Evolutionary conservation across 2,113 vertebrate genomes (phyloP), one percentile per base, ranked within the genome.

Genomic region (Centropus bengalensis): DNA sequence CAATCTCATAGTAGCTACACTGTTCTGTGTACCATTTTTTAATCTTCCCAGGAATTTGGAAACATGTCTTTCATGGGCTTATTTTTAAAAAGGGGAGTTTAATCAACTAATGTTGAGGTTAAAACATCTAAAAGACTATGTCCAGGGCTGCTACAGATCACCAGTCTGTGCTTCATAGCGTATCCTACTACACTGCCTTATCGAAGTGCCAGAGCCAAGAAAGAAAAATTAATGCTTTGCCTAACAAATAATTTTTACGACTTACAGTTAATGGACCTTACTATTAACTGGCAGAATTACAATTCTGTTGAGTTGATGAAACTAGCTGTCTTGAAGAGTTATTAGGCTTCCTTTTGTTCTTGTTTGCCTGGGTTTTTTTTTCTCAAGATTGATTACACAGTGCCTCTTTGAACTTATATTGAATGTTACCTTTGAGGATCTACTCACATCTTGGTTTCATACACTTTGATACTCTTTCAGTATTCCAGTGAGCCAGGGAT

Each of bases 211-310:
- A 81, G 55, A 84, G 64, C 33, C 64, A 73, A 52, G n/a, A 71
- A 40, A 80, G 47, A 86, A 86, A 93, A 84, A 60, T 0, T 6
- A 79, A 58, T 7, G 10, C 32, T 88, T 83, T 93, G 73, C 88
- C 83, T 80, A 69, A 68, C 56, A 88, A 93, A 90, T 27, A 59
- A 36, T 33, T 96, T 68, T 73, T 90, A 77, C 47, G 64, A 59
- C 76, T 88, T 92, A 78, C 38, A 92, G 80, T 90, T 90, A 92
- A 91, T 81, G 80, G 82, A 23, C 68, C 73, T 81, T 74, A 63
- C 76, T 90, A 92, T 90, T 93, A 93, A 93, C 45, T 81, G 64
- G 82, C 69, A 95, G 77, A 93, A 94, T 94, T 93, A 95, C 86
- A 95, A 78, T 73, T 91, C 64, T 64, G 68, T 56, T 94, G 69